Base-by-base conservation (phyloP, 2,797 vertebrate species). In the Lerista edwardsae region DNA sequence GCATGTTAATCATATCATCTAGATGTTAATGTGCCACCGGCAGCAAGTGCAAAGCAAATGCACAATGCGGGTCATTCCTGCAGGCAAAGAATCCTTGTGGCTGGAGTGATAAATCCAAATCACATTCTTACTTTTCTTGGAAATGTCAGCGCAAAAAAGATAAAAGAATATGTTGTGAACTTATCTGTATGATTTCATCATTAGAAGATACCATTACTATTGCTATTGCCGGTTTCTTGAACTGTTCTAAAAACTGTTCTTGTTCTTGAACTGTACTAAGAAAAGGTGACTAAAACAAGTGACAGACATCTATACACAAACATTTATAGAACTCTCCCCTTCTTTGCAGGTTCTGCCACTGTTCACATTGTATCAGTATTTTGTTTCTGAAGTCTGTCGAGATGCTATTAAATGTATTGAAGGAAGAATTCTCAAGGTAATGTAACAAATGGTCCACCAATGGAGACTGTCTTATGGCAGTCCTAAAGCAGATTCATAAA, bases 391-490 rank as follows among this genome's bases (percentile, higher is more conserved):
- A 80, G 91, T 98, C 89, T 98, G 98, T 93, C 97, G 96, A 92
- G 97, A 99, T 81, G 29, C 96, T 3, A 86, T 92, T 23, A 97
- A 94, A 93, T 96, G 95, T 67, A 88, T 97, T 84, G 96, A 97
- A 92, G 97, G 96, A 93, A 97, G 96, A 94, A 96, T 99, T 84
- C 93, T 99, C 14, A 98, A 98, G 98, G 99, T 99, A 94, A 94
- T 92, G 4, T 88, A 74, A 68, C 8, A 91, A 86, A 11, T 15
- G 41, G 4, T 44, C 41, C 41, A 44, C 41, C 41, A 44, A 9
- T 9, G 41, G 41, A 4, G 9, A 44, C 41, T 47, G 47, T 11
- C 9, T 47, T 47, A 47, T 10, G 10, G 9, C 9, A 6, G 47
- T 10, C 47, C 6, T 47, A 47, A 47, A 2, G 10, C 47, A 47